Base-by-base conservation (phyloP, 2,888 invertebrate species). In the Orgyia antiqua region DNA sequence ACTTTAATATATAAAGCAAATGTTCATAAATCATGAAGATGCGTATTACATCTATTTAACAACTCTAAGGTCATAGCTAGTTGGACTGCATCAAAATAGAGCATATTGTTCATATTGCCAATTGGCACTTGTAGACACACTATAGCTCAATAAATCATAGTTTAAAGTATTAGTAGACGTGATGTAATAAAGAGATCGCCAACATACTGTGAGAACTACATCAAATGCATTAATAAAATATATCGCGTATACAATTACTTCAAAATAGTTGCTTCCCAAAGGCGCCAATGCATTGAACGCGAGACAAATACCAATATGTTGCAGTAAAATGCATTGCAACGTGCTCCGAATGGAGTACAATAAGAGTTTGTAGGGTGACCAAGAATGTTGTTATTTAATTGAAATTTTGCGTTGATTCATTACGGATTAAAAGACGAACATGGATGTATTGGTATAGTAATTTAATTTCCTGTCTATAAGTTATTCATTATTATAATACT, bases 231-330 rank as follows among this genome's bases (percentile, higher is more conserved):
- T 59, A 66, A 67, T 68, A 69, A 71, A 67, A 69, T 64, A 72
- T 67, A 53, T 50, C 61, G 61, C 69, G 70, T 74, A 55, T 46
- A 27, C 54, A 51, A 52, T 59, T 61, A 64, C 58, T 51, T 58
- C 48, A 57, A 61, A 51, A 51, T 52, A 50, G 58, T 58, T 50
- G 55, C 51, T 58, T 52, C 58, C 55, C 45, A 53, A 59, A 58
- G 71, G 72, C 71, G 71, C 71, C 68, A 68, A 63, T 54, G 55
- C 64, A 66, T 56, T 39, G 55, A 62, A 65, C 69, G 65, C 59
- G 58, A 52, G 62, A 58, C 65, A 68, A 69, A 70, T 74, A 66
- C 58, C 64, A 73, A 71, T 68, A 59, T 52, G 45, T 35, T 51
- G 58, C 60, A 60, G 52, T 56, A 52, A 58, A 56, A 41, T 59